A percentile compares a stretch with the other conserved stretches of the same genome.
phyloP scores from a whole-genome alignment of 1,140 invertebrate species.

The Bursaphelenchus mucronatus region DNA sequence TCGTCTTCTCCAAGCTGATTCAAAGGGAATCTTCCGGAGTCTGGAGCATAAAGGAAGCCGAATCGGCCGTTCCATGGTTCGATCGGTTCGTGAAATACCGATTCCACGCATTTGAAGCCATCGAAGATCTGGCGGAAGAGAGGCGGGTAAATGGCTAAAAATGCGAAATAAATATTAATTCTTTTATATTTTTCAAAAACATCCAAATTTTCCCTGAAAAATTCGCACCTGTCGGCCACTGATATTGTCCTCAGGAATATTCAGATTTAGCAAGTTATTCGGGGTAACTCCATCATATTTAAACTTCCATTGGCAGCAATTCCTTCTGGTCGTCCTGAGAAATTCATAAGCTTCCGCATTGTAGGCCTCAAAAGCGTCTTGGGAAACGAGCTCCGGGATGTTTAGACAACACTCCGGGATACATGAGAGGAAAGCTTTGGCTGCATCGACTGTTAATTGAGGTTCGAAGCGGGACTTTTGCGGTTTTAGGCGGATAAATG shows the following conservation, averaged over 20 bases:
- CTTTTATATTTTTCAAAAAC: conserved; percentile 1
- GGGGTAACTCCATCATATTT: conserved; percentile 50
- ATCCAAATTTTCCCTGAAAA: conserved; percentile 1
- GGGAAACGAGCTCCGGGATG: conserved; percentile 41
- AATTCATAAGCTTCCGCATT: conserved; percentile 41
- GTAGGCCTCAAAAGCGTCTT: conserved; percentile 29
- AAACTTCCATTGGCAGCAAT: conserved; percentile 27
- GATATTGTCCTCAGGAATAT: conserved; percentile 31
- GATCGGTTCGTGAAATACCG: conserved; percentile 47
- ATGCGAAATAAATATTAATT: conserved; percentile 10
- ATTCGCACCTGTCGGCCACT: conserved; percentile 33
- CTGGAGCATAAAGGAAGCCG: conserved; percentile 8
- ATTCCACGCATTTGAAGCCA: conserved; percentile 47
- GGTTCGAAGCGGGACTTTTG: conserved; percentile 74
- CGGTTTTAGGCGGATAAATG: conserved; percentile 81
- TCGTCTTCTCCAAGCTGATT: conserved; percentile 42
- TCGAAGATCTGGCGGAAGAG: conserved; percentile 43
- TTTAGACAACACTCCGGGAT: conserved; percentile 67
- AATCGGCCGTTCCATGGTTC: conserved; percentile 38
- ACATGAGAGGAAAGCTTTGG: conserved; percentile 77
- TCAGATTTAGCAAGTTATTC: conserved; percentile 36
- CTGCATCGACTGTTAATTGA: conserved; percentile 71
- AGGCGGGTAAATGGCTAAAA: conserved; percentile 45
- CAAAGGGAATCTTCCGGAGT: conserved; percentile 16
- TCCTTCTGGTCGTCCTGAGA: conserved; percentile 14